Percentiles rank a stretch among this genome's conserved stretches.
These are phyloP conservation scores for Thalpophila matura DNA, from an alignment of 2,888 invertebrate genomes.

Conservation along the genomic window DNA sequence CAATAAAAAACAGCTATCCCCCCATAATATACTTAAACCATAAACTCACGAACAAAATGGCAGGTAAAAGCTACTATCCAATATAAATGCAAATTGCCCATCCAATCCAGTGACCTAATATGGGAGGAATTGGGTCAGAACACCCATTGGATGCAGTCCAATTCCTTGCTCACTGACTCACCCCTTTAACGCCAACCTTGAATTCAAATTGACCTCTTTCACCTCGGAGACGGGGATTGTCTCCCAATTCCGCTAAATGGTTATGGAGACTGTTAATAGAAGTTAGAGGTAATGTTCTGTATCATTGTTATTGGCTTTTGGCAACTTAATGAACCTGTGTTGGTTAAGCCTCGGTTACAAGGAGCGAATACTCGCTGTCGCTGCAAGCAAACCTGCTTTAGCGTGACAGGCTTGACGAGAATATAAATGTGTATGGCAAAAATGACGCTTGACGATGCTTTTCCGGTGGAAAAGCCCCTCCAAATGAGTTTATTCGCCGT, in stretches of 20 bases:
- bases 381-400: too few species aligned
- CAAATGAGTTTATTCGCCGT: too few species aligned
- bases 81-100: slow-evolving; percentile 56
- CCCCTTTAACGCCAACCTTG: slow-evolving; percentile 54
- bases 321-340: slow-evolving; percentile 2
- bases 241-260: slow-evolving; percentile 42
- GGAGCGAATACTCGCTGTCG: too few species aligned
- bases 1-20: neutral
- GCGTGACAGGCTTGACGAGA: too few species aligned
- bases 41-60: slow-evolving; percentile 22
- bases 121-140: slow-evolving; percentile 56
- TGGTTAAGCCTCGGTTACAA: too few species aligned
- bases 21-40: slow-evolving; percentile 4
- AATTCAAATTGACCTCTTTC: slow-evolving; percentile 47
- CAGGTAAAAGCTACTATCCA: slow-evolving; percentile 51
- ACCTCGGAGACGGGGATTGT: slow-evolving; percentile 24
- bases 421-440: too few species aligned
- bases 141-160: slow-evolving; percentile 67
- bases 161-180: slow-evolving; percentile 47
- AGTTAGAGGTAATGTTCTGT: slow-evolving; percentile 12
- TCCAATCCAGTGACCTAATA: slow-evolving; percentile 59
- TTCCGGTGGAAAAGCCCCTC: too few species aligned
- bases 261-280: slow-evolving; percentile 22
- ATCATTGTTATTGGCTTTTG: slow-evolving; percentile 21
- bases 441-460: too few species aligned